A percentile compares a stretch with the other conserved stretches of the same genome.
Evolutionary conservation across 1,140 invertebrate species (phyloP).

Genomic region (Zaprionus africanus): DNA sequence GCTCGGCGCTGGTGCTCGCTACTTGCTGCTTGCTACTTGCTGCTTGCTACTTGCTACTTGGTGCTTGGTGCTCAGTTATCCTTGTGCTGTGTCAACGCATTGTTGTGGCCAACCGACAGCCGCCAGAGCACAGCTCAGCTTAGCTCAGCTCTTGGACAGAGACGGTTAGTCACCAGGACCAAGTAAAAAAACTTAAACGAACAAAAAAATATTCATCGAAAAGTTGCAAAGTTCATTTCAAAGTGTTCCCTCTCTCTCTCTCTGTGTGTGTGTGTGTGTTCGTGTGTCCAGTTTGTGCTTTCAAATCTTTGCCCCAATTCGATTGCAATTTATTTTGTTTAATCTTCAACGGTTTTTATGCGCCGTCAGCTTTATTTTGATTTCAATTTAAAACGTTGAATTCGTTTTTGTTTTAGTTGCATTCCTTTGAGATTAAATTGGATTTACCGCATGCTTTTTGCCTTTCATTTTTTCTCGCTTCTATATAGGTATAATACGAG

Average conservation of each 20-base stretch:
- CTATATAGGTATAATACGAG: neutral
- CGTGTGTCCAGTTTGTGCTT: neutral
- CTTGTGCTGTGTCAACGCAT: conserved; percentile 76
- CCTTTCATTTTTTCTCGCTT: conserved; percentile 16
- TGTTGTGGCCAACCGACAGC: conserved; percentile 66
- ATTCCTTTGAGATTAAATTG: conserved; percentile 62
- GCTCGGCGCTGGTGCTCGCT: neutral
- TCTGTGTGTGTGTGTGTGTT: conserved; percentile 2
- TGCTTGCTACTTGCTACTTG: neutral
- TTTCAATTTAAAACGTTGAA: conserved; percentile 60
- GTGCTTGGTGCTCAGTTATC: conserved; percentile 62
- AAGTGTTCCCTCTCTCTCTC: conserved; percentile 6
- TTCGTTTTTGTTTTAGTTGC: conserved; percentile 8
- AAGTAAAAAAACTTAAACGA: conserved; percentile 39
- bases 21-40: conserved; percentile 10
- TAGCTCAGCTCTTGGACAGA: conserved; percentile 23
- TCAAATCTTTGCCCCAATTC: conserved; percentile 19
- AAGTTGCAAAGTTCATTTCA: conserved; percentile 6
- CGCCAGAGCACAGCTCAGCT: conserved; percentile 10
- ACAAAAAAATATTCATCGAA: conserved; percentile 9
- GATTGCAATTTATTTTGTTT: conserved; percentile 41
- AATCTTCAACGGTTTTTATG: conserved; percentile 33
- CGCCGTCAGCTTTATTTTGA: conserved; percentile 50
- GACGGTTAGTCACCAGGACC: conserved; percentile 61
- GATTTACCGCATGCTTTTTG: conserved; percentile 60